Evolutionary conservation across 2,797 vertebrate species (phyloP).

Genomic region (Chelidonichthys spinosus): DNA sequence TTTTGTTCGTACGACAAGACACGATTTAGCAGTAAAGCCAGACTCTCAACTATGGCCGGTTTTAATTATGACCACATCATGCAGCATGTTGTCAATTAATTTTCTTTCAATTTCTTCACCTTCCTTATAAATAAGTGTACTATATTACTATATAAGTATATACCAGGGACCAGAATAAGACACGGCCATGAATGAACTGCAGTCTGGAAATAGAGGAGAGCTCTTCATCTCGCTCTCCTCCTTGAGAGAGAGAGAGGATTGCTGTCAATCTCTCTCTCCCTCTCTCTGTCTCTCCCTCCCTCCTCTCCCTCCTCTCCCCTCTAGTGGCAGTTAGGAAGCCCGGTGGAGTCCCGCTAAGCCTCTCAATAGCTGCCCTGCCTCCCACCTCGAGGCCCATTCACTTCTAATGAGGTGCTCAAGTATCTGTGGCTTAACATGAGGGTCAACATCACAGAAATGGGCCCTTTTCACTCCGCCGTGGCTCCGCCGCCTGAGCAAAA

Average conservation of each 20-base stretch:
- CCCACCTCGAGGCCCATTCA: slow-evolving; percentile 78
- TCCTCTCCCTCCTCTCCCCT: slow-evolving; percentile 51
- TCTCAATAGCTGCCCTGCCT: slow-evolving; percentile 75
- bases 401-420: slow-evolving; percentile 82
- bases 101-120: slow-evolving; percentile 4
- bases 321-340: slow-evolving; percentile 78
- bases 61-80: not conserved
- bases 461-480: slow-evolving; percentile 35
- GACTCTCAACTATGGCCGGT: not conserved
- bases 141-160: too few species aligned
- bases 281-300: slow-evolving; percentile 22
- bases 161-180: slow-evolving; percentile 20
- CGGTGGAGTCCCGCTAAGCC: slow-evolving; percentile 76
- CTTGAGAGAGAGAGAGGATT: slow-evolving; percentile 22
- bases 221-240: slow-evolving; percentile 49
- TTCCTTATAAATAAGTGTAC: not conserved
- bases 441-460: slow-evolving; percentile 71
- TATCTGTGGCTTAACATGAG: slow-evolving; percentile 76
- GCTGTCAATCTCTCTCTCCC: slow-evolving; percentile 40
- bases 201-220: slow-evolving; percentile 45
- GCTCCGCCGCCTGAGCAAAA: slow-evolving; percentile 34
- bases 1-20: not conserved
- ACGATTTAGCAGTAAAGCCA: not conserved
- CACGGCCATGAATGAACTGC: slow-evolving; percentile 46
- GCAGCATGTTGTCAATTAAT: not conserved